Evolutionary conservation across 2,888 invertebrate species (phyloP).

Genomic region (Drosophila stalkeri): DNA sequence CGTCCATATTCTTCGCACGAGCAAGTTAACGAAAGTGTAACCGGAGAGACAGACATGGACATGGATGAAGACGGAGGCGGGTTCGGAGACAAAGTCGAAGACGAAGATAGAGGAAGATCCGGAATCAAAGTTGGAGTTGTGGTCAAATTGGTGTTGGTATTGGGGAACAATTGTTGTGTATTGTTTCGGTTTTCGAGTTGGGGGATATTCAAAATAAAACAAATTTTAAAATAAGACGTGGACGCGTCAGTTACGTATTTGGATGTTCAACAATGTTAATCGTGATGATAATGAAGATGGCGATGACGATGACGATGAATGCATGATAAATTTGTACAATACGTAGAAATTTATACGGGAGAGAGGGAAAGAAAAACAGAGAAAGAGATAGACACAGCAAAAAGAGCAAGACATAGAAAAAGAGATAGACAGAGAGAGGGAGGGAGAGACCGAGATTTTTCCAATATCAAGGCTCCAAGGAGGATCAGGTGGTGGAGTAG

Average conservation of each 20-base stretch:
- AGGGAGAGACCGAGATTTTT: not conserved
- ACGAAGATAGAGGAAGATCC: not conserved
- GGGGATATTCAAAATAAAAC: conserved; percentile 28
- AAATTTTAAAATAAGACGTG: conserved; percentile 37
- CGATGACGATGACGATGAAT: conserved; percentile 22
- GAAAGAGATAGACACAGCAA: no score
- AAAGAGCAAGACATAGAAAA: no score
- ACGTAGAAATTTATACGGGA: conserved; percentile 13
- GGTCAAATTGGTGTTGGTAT: conserved; percentile 28
- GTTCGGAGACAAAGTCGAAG: conserved; percentile 3
- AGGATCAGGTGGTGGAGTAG: not conserved
- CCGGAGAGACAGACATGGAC: conserved; percentile 13
- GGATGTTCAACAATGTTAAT: conserved; percentile 23
- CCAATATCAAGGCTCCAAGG: conserved; percentile 8
- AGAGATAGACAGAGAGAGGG: not conserved
- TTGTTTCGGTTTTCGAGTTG: conserved; percentile 20
- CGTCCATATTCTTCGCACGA: conserved; percentile 90
- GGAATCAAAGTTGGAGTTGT: conserved; percentile 2
- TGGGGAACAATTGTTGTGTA: conserved; percentile 31
- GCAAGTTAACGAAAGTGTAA: not conserved
- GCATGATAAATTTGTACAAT: conserved; percentile 23
- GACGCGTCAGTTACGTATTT: conserved; percentile 5
- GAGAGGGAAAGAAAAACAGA: conserved; percentile 14
- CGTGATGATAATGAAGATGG: conserved; percentile 21
- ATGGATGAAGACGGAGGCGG: conserved; percentile 9